Evolutionary conservation across 2,888 invertebrate genomes (phyloP).

Genomic region (Temnothorax unifasciatus): DNA sequence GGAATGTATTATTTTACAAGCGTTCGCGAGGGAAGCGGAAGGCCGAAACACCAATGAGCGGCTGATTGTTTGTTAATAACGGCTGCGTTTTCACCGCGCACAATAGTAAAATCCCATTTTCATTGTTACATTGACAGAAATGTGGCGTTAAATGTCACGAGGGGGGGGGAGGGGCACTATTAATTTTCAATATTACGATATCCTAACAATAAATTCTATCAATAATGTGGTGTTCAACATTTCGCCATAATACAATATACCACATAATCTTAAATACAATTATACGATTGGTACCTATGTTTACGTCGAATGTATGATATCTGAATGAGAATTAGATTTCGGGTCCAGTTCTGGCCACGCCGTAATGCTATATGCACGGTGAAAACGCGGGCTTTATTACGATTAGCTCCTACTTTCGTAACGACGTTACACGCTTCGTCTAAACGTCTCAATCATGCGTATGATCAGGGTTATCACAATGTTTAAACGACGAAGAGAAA

Average conservation of each 20-base stretch:
- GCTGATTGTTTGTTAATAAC: slow-evolving; percentile 68
- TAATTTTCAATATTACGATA: slow-evolving; percentile 34
- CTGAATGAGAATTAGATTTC: slow-evolving; percentile 8
- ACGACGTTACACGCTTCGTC: slow-evolving; percentile 33
- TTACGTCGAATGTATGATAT: slow-evolving; percentile 33
- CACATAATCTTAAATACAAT: slow-evolving; percentile 33
- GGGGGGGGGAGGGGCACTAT: neutral
- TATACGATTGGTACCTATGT: slow-evolving; percentile 26
- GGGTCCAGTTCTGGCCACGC: neutral
- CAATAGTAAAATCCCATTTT: neutral
- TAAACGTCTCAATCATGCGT: slow-evolving; percentile 26
- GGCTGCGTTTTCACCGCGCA: slow-evolving; percentile 30
- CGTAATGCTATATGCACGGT: slow-evolving; percentile 7
- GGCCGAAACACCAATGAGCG: slow-evolving; percentile 64
- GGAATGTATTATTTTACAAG: slow-evolving; percentile 13
- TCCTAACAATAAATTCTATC: slow-evolving; percentile 31
- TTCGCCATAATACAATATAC: slow-evolving; percentile 25
- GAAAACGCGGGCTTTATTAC: slow-evolving; percentile 37
- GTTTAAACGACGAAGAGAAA: slow-evolving; percentile 42
- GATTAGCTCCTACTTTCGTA: slow-evolving; percentile 35
- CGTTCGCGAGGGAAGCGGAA: slow-evolving; percentile 40
- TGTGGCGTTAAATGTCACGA: slow-evolving; percentile 16
- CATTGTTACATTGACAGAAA: slow-evolving; percentile 31
- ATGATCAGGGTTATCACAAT: slow-evolving; percentile 27
- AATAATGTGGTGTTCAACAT: slow-evolving; percentile 13